Conservation (phyloP, 2,888 invertebrate genomes). For the Lepidocyrtinus sp. region DNA sequence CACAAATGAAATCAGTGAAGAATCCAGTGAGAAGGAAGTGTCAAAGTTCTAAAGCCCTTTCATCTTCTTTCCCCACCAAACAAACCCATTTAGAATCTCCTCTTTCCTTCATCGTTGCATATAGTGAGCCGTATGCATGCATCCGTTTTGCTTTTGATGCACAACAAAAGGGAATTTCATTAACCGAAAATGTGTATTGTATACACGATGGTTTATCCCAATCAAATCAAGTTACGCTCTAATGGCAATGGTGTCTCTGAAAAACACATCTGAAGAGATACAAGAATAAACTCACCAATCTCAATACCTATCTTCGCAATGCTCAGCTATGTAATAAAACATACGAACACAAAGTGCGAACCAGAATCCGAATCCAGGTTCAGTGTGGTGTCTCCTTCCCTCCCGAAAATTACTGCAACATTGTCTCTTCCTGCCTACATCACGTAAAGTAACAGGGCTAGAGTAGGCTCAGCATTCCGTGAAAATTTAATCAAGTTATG, state of each 20-base stretch:
- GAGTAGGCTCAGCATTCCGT: conserved; percentile 34
- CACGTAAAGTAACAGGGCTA: too few relatives aligned
- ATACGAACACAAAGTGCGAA: too few relatives aligned
- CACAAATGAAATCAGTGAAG: too few relatives aligned
- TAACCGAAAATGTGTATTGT: conserved; percentile 12
- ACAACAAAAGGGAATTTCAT: conserved; percentile 31
- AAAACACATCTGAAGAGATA: too few relatives aligned
- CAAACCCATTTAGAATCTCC: not conserved
- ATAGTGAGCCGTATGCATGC: not conserved
- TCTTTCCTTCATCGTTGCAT: not conserved
- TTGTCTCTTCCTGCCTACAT: not conserved
- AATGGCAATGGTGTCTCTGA: too few relatives aligned
- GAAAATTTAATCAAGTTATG: conserved; percentile 57
- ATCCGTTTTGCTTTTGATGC: not conserved
- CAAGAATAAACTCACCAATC: too few relatives aligned
- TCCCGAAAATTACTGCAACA: conserved; percentile 1
- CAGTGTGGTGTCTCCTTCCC: not conserved
- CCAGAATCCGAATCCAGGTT: too few relatives aligned
- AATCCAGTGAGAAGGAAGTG: too few relatives aligned
- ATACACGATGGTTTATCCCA: conserved; percentile 41
- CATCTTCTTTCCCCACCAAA: not conserved
- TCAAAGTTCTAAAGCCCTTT: not conserved
- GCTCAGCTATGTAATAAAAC: too few relatives aligned
- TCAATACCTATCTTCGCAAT: too few relatives aligned
- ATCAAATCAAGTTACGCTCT: conserved; percentile 54